Evolutionary conservation across 2,797 vertebrate genomes (phyloP).

Genomic region (Coranthus polyacanthus): DNA sequence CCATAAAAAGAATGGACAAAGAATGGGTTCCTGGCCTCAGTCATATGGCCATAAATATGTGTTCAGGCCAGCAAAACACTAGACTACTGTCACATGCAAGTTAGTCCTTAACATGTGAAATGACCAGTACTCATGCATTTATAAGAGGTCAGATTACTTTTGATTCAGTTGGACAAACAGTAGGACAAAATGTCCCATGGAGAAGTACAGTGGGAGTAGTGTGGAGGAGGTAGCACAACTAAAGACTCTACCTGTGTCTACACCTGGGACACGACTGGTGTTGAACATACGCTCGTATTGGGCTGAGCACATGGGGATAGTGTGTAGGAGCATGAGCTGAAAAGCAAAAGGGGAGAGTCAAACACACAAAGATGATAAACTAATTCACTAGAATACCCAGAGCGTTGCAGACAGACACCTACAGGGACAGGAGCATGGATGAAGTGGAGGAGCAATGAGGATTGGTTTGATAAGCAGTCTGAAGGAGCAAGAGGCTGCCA

Average conservation of each 20-base stretch:
- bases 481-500: conserved; percentile 53
- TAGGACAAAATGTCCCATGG: conserved; percentile 56
- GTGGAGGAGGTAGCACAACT: conserved; percentile 70
- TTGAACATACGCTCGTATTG: conserved; percentile 90
- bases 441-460: conserved; percentile 56
- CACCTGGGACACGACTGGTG: conserved; percentile 87
- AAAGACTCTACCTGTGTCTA: conserved; percentile 89
- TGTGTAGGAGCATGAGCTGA: conserved; percentile 90
- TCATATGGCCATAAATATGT: background rate
- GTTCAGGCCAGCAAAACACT: conserved; percentile 10
- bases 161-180: conserved; percentile 36
- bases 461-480: conserved; percentile 58
- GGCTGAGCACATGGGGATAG: conserved; percentile 89
- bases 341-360: conserved; percentile 88
- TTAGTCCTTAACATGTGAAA: conserved; percentile 55
- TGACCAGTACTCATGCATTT: conserved; percentile 63
- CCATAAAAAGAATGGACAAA: background rate
- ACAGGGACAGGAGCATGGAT: conserved; percentile 64
- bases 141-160: conserved; percentile 39
- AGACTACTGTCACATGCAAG: conserved; percentile 67
- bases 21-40: background rate
- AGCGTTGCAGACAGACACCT: conserved; percentile 66
- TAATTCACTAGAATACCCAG: conserved; percentile 65
- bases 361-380: conserved; percentile 80
- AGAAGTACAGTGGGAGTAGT: conserved; percentile 62